Percentiles rank a stretch among this genome's conserved stretches.
phyloP scores from a whole-genome alignment of 2,113 vertebrate genomes.

The Rhinoptilus africanus region DNA sequence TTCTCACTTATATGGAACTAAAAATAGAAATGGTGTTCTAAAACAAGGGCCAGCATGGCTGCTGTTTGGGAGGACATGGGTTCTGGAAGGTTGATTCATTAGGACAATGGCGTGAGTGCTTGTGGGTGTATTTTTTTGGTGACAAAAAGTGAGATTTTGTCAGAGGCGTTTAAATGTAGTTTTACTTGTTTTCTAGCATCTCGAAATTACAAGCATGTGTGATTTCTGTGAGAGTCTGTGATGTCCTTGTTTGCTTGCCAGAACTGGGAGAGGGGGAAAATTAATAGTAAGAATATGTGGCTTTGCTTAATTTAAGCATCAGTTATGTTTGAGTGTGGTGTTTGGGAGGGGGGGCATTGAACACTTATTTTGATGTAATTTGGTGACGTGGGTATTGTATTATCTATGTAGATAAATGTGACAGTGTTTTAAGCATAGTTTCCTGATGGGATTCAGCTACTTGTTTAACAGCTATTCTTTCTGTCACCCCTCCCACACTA shows the following conservation, averaged over 20 bases:
- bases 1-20: neutral
- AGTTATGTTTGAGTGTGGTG: neutral
- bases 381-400: neutral
- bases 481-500: neutral
- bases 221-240: neutral
- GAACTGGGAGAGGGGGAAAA: neutral
- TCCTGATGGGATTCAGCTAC: neutral
- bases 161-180: neutral
- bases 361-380: neutral
- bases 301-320: neutral
- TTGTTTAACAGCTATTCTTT: conserved; percentile 9
- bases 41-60: neutral
- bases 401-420: neutral
- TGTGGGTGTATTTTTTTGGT: neutral
- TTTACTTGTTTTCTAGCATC: neutral
- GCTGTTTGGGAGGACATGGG: neutral
- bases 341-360: neutral
- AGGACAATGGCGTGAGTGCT: neutral
- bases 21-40: neutral
- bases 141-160: neutral
- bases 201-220: rapidly evolving
- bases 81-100: neutral
- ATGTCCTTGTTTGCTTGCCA: neutral
- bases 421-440: neutral
- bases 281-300: neutral